These are phyloP conservation scores for Bombus polaris DNA, from an alignment of 1,140 invertebrate genomes.

Conservation along the genomic window DNA sequence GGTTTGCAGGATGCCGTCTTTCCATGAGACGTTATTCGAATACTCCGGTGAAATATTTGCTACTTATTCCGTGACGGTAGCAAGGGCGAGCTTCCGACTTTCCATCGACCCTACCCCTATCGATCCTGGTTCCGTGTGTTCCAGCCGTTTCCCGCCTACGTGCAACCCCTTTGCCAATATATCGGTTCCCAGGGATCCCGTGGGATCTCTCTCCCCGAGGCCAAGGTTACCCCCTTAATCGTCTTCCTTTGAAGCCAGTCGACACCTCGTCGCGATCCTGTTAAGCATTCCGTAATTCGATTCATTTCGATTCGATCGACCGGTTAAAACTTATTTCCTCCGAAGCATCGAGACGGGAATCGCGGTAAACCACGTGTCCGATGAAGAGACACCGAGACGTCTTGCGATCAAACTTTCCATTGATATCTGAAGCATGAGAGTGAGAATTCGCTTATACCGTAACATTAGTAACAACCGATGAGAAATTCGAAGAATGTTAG, in stretches of 20 bases:
- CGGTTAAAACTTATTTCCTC: conserved; percentile 46
- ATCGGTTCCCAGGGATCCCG: conserved; percentile 39
- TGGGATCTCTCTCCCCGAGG: background rate
- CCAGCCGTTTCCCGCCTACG: background rate
- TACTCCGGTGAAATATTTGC: conserved; percentile 68
- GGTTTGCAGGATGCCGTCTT: conserved; percentile 35
- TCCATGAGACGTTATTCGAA: conserved; percentile 56
- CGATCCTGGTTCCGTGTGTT: background rate
- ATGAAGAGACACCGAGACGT: background rate
- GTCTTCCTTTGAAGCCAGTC: conserved; percentile 43
- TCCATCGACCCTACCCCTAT: background rate
- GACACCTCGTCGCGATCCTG: conserved; percentile 43
- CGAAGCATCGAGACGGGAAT: conserved; percentile 5
- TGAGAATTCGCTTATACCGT: background rate
- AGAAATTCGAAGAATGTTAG: background rate
- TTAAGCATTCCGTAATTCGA: conserved; percentile 58
- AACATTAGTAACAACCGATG: background rate
- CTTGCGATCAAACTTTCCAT: background rate
- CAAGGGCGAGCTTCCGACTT: conserved; percentile 53
- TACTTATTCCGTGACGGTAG: conserved; percentile 63
- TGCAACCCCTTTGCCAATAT: conserved; percentile 43
- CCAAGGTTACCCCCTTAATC: conserved; percentile 56
- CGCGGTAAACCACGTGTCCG: background rate
- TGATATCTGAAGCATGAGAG: background rate
- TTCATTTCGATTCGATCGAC: conserved; percentile 41